A percentile compares a stretch with the other conserved stretches of the same genome.
These are phyloP conservation scores for Sarcoramphus papa DNA, from an alignment of 2,797 vertebrate species.

Conservation along the genomic window DNA sequence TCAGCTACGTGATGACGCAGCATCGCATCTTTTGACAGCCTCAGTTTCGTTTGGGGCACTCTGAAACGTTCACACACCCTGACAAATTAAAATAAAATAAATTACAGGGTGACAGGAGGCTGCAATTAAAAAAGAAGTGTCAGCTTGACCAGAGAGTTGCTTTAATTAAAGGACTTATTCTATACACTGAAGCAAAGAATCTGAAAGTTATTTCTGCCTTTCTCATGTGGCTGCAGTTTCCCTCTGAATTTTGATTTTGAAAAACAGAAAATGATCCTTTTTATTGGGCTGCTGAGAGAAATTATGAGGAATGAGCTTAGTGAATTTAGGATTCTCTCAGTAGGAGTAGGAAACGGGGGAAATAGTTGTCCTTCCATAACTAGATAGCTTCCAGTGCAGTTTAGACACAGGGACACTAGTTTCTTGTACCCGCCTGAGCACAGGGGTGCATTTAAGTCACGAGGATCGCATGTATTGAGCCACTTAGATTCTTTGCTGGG, in stretches of 20 bases:
- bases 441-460: not conserved
- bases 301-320: slow-evolving; percentile 13
- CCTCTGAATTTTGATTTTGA: slow-evolving; percentile 16
- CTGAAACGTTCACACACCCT: not conserved
- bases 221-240: not conserved
- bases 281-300: slow-evolving; percentile 38
- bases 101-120: not conserved
- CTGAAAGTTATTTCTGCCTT: not conserved
- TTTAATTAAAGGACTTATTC: slow-evolving; percentile 38
- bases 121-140: slow-evolving; percentile 8
- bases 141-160: not conserved
- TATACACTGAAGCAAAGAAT: not conserved
- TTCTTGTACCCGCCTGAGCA: not conserved
- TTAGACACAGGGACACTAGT: not conserved
- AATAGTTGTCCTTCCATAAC: not conserved
- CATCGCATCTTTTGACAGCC: slow-evolving; percentile 47
- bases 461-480: not conserved
- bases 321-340: slow-evolving; percentile 14
- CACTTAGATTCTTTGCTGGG: not conserved
- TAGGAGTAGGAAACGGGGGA: not conserved
- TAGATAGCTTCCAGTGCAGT: not conserved
- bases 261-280: not conserved
- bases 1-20: slow-evolving; percentile 54
- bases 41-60: slow-evolving; percentile 38
- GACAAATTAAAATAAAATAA: slow-evolving; percentile 6